Evolutionary conservation across 1,140 invertebrate genomes (phyloP).

Genomic region (Lepidurus packardi): DNA sequence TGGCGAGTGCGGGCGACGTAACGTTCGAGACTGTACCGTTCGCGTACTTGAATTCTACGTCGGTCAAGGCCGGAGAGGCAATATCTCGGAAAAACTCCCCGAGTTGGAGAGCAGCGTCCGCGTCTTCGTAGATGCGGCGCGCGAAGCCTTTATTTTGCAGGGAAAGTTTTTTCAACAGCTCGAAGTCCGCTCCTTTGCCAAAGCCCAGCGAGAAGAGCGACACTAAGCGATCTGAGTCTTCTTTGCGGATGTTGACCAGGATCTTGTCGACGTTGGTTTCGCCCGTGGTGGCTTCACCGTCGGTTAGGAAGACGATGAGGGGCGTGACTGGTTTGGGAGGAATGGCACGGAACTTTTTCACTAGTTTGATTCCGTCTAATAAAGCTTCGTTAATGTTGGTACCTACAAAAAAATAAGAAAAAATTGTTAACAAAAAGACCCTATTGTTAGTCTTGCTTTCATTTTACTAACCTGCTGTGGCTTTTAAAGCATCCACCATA

Average conservation of each 20-base stretch:
- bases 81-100: slow-evolving; percentile 65
- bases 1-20: slow-evolving; percentile 50
- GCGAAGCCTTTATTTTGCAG: slow-evolving; percentile 61
- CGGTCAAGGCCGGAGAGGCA: slow-evolving; percentile 59
- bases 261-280: slow-evolving; percentile 52
- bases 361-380: slow-evolving; percentile 51
- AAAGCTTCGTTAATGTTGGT: slow-evolving; percentile 61
- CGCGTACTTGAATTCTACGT: slow-evolving; percentile 59
- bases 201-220: slow-evolving; percentile 64
- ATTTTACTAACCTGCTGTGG: background rate
- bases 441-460: background rate
- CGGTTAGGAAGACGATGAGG: slow-evolving; percentile 67
- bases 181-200: slow-evolving; percentile 61
- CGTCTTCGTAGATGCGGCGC: slow-evolving; percentile 65
- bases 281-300: slow-evolving; percentile 63
- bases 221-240: slow-evolving; percentile 39
- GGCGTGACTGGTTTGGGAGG: slow-evolving; percentile 41
- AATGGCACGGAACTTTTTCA: background rate
- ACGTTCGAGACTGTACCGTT: slow-evolving; percentile 40
- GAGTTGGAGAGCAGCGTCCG: slow-evolving; percentile 63
- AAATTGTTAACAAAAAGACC: background rate
- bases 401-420: slow-evolving; percentile 35
- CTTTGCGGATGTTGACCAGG: slow-evolving; percentile 42
- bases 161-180: slow-evolving; percentile 58
- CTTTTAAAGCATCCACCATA: background rate